These are phyloP conservation scores for Hippocampus zosterae DNA, from an alignment of 2,113 vertebrate species.

Conservation along the genomic window DNA sequence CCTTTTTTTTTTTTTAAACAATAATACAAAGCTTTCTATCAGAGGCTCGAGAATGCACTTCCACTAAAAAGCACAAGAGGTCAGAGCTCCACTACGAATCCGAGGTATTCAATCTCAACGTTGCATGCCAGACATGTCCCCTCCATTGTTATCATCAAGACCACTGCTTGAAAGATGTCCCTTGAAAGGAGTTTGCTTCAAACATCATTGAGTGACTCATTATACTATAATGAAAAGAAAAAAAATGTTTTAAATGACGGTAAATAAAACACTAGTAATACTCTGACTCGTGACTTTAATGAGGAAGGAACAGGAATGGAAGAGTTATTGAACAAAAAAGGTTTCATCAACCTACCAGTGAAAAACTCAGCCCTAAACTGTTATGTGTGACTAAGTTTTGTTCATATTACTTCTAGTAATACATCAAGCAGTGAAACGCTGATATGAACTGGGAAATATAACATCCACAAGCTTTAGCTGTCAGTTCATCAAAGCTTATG, in stretches of 20 bases:
- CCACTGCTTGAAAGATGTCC: constrained; percentile 54
- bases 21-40: constrained; percentile 21
- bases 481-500: constrained; percentile 14
- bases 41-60: constrained; percentile 47
- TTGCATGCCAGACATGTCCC: constrained; percentile 37
- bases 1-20: constrained; percentile 23
- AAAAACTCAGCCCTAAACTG: background rate
- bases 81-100: constrained; percentile 69
- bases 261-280: constrained; percentile 34
- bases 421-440: constrained; percentile 12
- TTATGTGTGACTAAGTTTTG: background rate
- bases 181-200: constrained; percentile 63
- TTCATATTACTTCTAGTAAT: constrained; percentile 3
- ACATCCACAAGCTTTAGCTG: constrained; percentile 2
- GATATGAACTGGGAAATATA: constrained; percentile 4
- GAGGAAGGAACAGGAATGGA: constrained; percentile 11
- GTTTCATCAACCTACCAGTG: background rate
- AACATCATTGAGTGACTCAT: constrained; percentile 51
- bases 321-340: background rate
- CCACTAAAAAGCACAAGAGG: constrained; percentile 65
- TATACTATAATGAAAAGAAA: background rate
- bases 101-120: constrained; percentile 13
- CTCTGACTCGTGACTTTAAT: constrained; percentile 28
- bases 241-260: constrained; percentile 43
- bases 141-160: constrained; percentile 48